These are phyloP conservation scores for Amphilophus citrinellus DNA, from an alignment of 2,113 vertebrate species.

Conservation along the genomic window DNA sequence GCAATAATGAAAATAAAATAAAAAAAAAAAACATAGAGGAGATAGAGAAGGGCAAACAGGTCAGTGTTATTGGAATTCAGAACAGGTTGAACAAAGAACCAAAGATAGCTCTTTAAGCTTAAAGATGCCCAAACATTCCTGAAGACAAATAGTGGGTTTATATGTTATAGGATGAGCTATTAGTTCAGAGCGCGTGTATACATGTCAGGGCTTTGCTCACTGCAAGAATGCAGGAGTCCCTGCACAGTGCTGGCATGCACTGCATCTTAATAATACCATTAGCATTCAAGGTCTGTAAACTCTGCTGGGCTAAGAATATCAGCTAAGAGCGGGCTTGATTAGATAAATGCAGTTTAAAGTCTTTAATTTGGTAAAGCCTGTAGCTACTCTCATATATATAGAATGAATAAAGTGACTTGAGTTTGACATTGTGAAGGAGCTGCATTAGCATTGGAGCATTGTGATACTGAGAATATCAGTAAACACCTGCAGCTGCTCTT, in stretches of 20 bases:
- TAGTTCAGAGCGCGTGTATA: slow-evolving; percentile 48
- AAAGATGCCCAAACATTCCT: slow-evolving; percentile 26
- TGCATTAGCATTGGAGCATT: slow-evolving; percentile 13
- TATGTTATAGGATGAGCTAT: slow-evolving; percentile 42
- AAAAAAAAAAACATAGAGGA: slow-evolving; percentile 33
- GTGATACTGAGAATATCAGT: neutral
- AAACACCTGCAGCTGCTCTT: neutral
- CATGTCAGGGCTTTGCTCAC: slow-evolving; percentile 54
- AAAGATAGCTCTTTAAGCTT: slow-evolving; percentile 8
- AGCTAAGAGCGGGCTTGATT: slow-evolving; percentile 8
- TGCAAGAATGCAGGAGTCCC: slow-evolving; percentile 45
- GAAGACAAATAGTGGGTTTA: slow-evolving; percentile 45
- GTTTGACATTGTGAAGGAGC: neutral
- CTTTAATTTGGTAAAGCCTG: neutral
- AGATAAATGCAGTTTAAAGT: slow-evolving; percentile 13
- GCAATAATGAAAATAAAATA: slow-evolving; percentile 46
- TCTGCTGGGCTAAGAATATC: slow-evolving; percentile 32
- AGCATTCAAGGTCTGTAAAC: slow-evolving; percentile 64
- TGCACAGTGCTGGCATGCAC: slow-evolving; percentile 38
- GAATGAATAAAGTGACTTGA: neutral
- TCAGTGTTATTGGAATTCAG: slow-evolving; percentile 43
- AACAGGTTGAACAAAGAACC: neutral
- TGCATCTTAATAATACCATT: slow-evolving; percentile 69
- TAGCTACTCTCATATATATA: neutral
- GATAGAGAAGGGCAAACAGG: slow-evolving; percentile 35